Evolutionary conservation across 1,140 invertebrate species (phyloP).

Genomic region (Drosophila sulfurigaster): DNA sequence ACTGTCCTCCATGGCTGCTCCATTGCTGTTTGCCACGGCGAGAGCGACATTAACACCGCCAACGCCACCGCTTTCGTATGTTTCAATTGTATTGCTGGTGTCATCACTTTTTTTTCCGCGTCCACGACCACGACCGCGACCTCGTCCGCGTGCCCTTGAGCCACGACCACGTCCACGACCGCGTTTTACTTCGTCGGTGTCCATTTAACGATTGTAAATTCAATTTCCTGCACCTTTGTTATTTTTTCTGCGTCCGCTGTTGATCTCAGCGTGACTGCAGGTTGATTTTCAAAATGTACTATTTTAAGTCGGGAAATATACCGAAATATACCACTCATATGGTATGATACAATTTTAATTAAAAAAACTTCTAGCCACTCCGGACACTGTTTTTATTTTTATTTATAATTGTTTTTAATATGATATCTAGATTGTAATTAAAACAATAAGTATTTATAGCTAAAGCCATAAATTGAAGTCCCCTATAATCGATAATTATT

Average conservation of each 20-base stretch:
- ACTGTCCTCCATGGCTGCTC: constrained; percentile 62
- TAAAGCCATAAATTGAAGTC: no score
- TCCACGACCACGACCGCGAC: constrained; percentile 89
- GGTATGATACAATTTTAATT: background rate
- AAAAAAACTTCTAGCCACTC: no score
- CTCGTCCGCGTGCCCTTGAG: constrained; percentile 86
- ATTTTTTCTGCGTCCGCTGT: constrained; percentile 11
- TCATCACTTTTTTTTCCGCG: constrained; percentile 90
- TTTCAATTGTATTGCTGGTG: constrained; percentile 86
- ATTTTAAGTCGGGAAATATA: background rate
- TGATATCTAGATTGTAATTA: no score
- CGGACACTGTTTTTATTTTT: no score
- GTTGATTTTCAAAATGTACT: background rate
- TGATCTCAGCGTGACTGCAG: background rate
- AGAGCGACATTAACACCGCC: constrained; percentile 13
- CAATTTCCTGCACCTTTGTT: constrained; percentile 9
- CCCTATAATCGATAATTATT: no score
- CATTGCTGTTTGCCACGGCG: constrained; percentile 21
- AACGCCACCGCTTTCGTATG: constrained; percentile 42
- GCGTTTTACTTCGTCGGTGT: constrained; percentile 86
- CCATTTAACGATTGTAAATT: constrained; percentile 50
- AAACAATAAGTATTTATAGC: no score
- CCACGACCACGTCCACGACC: constrained; percentile 87
- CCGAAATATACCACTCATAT: background rate
- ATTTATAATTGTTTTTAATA: no score